Evolutionary conservation across 64 coral and sea anemone species (phyloP).

Genomic region (Anthopleura sola): DNA sequence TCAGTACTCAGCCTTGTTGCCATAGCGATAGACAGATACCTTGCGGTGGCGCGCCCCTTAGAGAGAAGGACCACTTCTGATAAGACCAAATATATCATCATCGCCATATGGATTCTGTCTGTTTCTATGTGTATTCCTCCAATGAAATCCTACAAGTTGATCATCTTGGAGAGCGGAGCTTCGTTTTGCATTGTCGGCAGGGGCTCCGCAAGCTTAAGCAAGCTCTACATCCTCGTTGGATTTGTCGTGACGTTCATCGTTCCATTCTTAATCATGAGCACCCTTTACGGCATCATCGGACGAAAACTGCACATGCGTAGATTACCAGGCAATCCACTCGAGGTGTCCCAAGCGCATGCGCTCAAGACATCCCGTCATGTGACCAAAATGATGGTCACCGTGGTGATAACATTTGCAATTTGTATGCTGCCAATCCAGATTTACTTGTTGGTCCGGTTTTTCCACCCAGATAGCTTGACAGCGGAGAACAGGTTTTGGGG

Average conservation of each 20-base stretch:
- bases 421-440: constrained; percentile 22
- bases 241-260: background rate
- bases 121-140: background rate
- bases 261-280: background rate
- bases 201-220: background rate
- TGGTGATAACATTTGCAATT: background rate
- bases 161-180: background rate
- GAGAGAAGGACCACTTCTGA: background rate
- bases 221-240: background rate
- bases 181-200: background rate
- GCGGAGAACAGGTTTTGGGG: background rate
- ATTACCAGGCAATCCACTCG: background rate
- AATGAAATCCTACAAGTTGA: background rate
- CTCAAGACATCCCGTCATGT: background rate
- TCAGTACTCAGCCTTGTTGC: constrained; percentile 12
- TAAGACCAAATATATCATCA: background rate
- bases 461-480: background rate
- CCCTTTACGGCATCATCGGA: background rate
- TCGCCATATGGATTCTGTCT: background rate
- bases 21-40: constrained; percentile 18
- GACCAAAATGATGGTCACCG: constrained; percentile 16
- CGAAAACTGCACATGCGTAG: background rate
- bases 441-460: constrained; percentile 8
- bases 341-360: background rate
- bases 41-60: background rate